These are phyloP conservation scores for Perccottus glenii DNA, from an alignment of 2,113 vertebrate species.

Conservation along the genomic window DNA sequence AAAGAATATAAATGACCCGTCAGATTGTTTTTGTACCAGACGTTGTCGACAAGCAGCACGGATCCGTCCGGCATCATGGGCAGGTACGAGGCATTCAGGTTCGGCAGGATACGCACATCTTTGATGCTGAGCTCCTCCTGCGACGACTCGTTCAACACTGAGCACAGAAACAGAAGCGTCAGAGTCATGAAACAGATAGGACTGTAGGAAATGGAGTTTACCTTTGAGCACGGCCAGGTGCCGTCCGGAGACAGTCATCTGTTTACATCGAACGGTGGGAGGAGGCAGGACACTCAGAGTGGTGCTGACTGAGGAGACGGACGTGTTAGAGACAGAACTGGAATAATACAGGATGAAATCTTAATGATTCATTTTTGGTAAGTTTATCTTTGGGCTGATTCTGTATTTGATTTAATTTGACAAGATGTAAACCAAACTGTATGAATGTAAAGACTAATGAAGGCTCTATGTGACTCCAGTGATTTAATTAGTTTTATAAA, in stretches of 20 bases:
- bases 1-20: no score
- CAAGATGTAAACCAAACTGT: no score
- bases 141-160: slow-evolving; percentile 87
- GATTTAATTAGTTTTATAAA: no score
- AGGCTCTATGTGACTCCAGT: no score
- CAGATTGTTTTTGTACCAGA: slow-evolving; percentile 78
- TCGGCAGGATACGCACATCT: slow-evolving; percentile 86
- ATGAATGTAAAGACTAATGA: no score
- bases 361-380: no score
- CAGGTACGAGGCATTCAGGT: slow-evolving; percentile 90
- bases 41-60: slow-evolving; percentile 89
- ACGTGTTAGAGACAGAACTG: not conserved
- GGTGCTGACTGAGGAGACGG: slow-evolving; percentile 83
- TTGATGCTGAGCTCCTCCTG: slow-evolving; percentile 87
- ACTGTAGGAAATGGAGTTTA: slow-evolving; percentile 27
- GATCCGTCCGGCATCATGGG: slow-evolving; percentile 92
- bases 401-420: no score
- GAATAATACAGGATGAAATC: no score
- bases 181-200: not conserved
- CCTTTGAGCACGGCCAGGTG: slow-evolving; percentile 89
- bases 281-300: slow-evolving; percentile 88
- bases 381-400: no score
- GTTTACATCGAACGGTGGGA: slow-evolving; percentile 85
- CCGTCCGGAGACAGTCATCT: slow-evolving; percentile 87
- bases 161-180: not conserved